A percentile compares a stretch with the other conserved stretches of the same genome.
phyloP scores from a whole-genome alignment of 2,797 vertebrate genomes.

The Meriones psammophilus region DNA sequence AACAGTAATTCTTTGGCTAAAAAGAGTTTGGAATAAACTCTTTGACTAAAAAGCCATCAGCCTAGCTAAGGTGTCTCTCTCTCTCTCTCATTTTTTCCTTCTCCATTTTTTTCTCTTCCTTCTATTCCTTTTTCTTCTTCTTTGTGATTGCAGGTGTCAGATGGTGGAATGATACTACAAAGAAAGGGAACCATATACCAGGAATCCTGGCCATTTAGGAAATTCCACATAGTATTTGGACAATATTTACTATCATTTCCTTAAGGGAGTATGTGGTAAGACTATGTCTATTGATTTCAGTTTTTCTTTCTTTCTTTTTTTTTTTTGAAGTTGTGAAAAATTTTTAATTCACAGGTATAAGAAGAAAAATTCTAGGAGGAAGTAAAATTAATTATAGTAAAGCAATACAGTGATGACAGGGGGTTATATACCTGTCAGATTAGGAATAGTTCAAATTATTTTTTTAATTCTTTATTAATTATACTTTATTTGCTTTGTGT shows the following conservation, averaged over 20 bases:
- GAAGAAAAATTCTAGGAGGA: no score
- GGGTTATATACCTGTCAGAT: no score
- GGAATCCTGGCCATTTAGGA: background rate
- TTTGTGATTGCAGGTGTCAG: background rate
- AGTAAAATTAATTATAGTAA: no score
- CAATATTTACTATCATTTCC: slow-evolving; percentile 5
- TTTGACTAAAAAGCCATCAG: background rate
- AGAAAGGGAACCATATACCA: background rate
- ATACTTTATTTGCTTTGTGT: no score
- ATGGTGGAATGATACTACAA: slow-evolving; percentile 7
- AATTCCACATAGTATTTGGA: background rate
- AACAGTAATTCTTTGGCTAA: no score
- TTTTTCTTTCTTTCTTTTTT: background rate
- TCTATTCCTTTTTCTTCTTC: background rate
- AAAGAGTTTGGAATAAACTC: no score
- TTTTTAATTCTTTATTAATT: no score
- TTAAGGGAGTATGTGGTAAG: background rate
- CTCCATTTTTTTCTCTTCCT: background rate
- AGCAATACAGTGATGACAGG: no score
- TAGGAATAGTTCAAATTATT: no score
- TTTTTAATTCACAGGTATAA: no score
- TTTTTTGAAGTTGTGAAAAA: no score
- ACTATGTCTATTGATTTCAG: background rate
- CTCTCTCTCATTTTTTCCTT: background rate
- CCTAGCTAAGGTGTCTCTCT: background rate